Evolutionary conservation across 2,888 invertebrate genomes (phyloP).

Genomic region (Hemithea aestivaria): DNA sequence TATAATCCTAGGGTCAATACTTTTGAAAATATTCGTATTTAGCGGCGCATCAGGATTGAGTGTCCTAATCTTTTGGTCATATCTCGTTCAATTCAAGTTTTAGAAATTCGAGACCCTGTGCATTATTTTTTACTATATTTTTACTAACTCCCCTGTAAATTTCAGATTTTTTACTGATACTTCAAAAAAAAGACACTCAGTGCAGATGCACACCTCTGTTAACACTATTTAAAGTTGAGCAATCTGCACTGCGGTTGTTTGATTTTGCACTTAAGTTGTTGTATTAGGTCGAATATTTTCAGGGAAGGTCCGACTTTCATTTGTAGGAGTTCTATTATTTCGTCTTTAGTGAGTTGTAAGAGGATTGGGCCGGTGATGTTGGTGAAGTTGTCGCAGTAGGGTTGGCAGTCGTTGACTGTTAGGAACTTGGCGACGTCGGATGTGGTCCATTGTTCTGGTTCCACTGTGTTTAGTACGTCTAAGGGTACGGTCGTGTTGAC

Average conservation of each 20-base stretch:
- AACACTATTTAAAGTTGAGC: conserved; percentile 41
- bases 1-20: too few species aligned
- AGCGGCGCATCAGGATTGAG: too few species aligned
- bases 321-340: conserved; percentile 92
- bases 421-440: conserved; percentile 93
- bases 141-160: too few species aligned
- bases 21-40: too few species aligned
- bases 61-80: too few species aligned
- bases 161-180: too few species aligned
- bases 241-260: conserved; percentile 84
- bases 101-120: too few species aligned
- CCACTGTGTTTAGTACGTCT: conserved; percentile 73
- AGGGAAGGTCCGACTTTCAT: conserved; percentile 97
- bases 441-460: conserved; percentile 84
- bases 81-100: too few species aligned
- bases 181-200: too few species aligned
- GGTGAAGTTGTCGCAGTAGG: conserved; percentile 83
- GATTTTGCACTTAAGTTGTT: conserved; percentile 92
- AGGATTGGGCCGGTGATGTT: conserved; percentile 89
- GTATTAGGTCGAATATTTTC: conserved; percentile 95
- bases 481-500: conserved; percentile 76
- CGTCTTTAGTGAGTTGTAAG: conserved; percentile 90
- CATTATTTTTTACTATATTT: too few species aligned
- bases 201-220: background rate
- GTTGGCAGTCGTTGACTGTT: conserved; percentile 90